phyloP scores from a whole-genome alignment of 2,888 invertebrate species.

The Polylopha cassiicola region DNA sequence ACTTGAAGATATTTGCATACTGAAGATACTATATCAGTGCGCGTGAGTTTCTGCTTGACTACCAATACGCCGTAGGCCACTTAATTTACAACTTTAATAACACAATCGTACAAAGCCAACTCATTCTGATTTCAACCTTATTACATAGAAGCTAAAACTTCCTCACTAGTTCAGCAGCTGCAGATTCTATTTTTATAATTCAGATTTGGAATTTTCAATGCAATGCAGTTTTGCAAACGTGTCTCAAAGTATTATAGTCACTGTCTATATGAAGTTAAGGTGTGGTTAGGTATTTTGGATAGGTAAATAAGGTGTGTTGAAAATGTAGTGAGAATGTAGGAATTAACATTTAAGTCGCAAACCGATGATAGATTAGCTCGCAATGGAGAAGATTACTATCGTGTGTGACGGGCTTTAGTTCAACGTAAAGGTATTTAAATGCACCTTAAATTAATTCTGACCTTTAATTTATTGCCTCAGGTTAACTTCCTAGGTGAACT shows the following conservation, averaged over 20 bases:
- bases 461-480: no score
- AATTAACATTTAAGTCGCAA: constrained; percentile 28
- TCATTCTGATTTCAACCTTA: background rate
- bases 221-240: background rate
- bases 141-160: background rate
- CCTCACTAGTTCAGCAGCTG: background rate
- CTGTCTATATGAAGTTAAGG: background rate
- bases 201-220: background rate
- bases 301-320: constrained; percentile 4
- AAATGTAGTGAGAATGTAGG: constrained; percentile 20
- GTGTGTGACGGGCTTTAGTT: constrained; percentile 7
- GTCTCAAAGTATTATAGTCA: background rate
- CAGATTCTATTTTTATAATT: background rate
- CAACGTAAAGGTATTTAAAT: no score
- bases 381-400: constrained; percentile 26
- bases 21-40: constrained; percentile 45
- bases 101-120: background rate
- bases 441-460: no score
- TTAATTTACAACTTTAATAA: constrained; percentile 7
- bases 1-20: constrained; percentile 45
- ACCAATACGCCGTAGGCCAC: constrained; percentile 43
- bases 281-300: background rate
- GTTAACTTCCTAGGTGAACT: no score
- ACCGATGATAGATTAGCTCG: constrained; percentile 28
- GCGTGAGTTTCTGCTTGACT: constrained; percentile 41